Percentiles rank a stretch among this genome's conserved stretches.
phyloP scores from a whole-genome alignment of 2,113 vertebrate genomes.

The Psettodes erumei region DNA sequence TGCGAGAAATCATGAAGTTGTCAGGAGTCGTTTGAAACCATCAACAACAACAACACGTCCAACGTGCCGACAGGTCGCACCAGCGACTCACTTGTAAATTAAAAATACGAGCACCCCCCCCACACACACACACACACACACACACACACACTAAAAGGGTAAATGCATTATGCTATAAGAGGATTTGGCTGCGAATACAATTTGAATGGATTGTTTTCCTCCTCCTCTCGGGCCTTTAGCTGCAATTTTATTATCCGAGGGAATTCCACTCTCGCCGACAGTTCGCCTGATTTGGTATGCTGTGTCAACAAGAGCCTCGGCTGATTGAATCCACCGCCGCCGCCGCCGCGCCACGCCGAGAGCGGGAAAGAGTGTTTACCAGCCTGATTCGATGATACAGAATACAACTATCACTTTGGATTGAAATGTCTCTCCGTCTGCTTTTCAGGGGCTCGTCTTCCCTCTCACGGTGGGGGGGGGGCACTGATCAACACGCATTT shows the following conservation, averaged over 20 bases:
- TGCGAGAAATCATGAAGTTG: too few relatives aligned
- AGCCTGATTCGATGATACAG: slow-evolving; percentile 36
- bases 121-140: too few relatives aligned
- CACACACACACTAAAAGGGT: too few relatives aligned
- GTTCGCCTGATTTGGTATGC: slow-evolving; percentile 64
- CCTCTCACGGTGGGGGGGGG: neutral
- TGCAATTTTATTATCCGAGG: slow-evolving; percentile 63
- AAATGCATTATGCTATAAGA: slow-evolving; percentile 60
- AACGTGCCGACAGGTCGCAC: too few relatives aligned
- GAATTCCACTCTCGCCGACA: slow-evolving; percentile 44
- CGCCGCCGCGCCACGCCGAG: slow-evolving; percentile 34
- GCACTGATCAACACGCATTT: slow-evolving; percentile 17
- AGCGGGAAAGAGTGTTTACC: slow-evolving; percentile 46
- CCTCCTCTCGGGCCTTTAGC: slow-evolving; percentile 53
- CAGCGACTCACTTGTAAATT: slow-evolving; percentile 42
- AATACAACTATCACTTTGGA: slow-evolving; percentile 39
- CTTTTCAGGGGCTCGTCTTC: slow-evolving; percentile 9
- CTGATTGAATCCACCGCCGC: slow-evolving; percentile 60
- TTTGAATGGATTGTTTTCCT: slow-evolving; percentile 61
- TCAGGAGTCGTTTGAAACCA: too few relatives aligned
- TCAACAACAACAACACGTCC: too few relatives aligned
- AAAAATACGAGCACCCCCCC: too few relatives aligned
- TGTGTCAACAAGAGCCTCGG: slow-evolving; percentile 50
- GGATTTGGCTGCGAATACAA: slow-evolving; percentile 57
- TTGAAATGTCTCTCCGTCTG: slow-evolving; percentile 40